Evolutionary conservation across 2,888 invertebrate genomes (phyloP).

Genomic region (Parnassius mnemosyne): DNA sequence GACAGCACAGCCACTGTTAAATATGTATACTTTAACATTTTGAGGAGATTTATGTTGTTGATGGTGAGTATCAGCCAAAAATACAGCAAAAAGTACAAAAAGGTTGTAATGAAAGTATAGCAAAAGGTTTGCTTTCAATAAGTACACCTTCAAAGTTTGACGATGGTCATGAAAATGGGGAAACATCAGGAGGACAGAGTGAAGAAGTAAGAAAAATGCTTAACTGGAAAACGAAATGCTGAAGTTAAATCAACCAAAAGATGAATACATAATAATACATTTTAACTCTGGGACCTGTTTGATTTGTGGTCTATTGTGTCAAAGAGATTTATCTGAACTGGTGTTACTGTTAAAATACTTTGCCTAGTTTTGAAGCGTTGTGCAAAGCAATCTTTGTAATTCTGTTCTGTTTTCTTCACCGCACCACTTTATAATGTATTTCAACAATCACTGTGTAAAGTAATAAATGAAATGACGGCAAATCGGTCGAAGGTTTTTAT

Average conservation of each 20-base stretch:
- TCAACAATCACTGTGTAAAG: too few relatives aligned
- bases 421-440: too few relatives aligned
- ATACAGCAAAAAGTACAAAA: slow-evolving; percentile 66
- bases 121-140: slow-evolving; percentile 61
- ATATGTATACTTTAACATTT: slow-evolving; percentile 71
- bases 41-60: slow-evolving; percentile 63
- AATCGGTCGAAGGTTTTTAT: too few relatives aligned
- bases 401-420: too few relatives aligned
- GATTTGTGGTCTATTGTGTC: neutral
- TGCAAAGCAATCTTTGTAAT: too few relatives aligned
- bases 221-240: slow-evolving; percentile 53
- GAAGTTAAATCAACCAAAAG: slow-evolving; percentile 51
- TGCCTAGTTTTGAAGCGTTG: too few relatives aligned
- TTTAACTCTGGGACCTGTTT: neutral
- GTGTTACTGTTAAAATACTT: too few relatives aligned
- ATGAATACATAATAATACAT: neutral
- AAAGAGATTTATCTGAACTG: neutral
- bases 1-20: slow-evolving; percentile 55
- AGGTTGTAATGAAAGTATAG: slow-evolving; percentile 52
- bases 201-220: slow-evolving; percentile 54
- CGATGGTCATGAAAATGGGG: slow-evolving; percentile 45
- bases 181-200: slow-evolving; percentile 46
- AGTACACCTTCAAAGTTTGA: slow-evolving; percentile 48
- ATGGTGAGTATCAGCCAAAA: slow-evolving; percentile 67
- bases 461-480: too few relatives aligned